Conservation (phyloP, 2,113 vertebrate species). For the Mormoops blainvillei region DNA sequence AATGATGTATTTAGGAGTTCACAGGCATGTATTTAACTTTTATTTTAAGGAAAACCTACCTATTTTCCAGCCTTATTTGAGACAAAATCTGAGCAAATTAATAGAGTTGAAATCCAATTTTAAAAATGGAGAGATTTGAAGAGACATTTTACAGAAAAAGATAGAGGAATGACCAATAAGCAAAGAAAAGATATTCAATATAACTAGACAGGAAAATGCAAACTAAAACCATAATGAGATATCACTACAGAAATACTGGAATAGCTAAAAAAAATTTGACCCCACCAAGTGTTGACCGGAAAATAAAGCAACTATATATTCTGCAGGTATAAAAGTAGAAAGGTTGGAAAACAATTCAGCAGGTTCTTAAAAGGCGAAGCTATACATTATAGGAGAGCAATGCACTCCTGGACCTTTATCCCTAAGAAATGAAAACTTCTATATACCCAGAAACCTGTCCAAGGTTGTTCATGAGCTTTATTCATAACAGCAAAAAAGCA, state of each 20-base stretch:
- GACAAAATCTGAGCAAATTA: not conserved
- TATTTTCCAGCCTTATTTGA: not conserved
- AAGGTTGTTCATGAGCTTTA: not conserved
- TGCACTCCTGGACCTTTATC: not conserved
- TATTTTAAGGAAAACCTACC: not conserved
- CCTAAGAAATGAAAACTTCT: not conserved
- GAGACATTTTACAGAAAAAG: not conserved
- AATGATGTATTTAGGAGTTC: not conserved
- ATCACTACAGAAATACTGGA: not conserved
- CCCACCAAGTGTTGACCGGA: not conserved
- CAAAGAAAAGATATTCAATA: not conserved
- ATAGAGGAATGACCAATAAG: not conserved
- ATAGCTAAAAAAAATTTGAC: not conserved
- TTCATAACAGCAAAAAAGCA: not conserved
- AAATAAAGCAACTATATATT: not conserved
- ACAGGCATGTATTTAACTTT: not conserved
- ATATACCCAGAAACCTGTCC: not conserved
- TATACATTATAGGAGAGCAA: not conserved
- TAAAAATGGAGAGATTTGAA: slow-evolving; percentile 7
- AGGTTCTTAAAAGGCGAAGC: not conserved
- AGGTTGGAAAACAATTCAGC: not conserved
- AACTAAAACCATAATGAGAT: not conserved
- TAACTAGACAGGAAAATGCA: not conserved
- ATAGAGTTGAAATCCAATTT: not conserved
- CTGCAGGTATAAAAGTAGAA: not conserved